Evolutionary conservation across 2,888 invertebrate genomes (phyloP).

Genomic region (Allygus modestus): DNA sequence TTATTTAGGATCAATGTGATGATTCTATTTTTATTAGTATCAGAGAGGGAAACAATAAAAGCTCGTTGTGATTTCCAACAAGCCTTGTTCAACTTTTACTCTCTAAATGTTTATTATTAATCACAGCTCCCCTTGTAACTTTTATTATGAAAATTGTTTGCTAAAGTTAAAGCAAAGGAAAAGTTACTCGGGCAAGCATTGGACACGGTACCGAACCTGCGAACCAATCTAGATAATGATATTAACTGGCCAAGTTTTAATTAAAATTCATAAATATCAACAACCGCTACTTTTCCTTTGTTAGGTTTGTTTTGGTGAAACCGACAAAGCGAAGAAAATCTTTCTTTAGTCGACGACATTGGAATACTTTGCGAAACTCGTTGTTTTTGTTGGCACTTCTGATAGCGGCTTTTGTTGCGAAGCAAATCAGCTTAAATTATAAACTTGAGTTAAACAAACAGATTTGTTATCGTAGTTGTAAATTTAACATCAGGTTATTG

Average conservation of each 20-base stretch:
- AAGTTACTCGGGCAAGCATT: background rate
- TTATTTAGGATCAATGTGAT: no score
- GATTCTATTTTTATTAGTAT: no score
- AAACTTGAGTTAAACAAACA: conserved; percentile 6
- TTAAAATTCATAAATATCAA: conserved; percentile 56
- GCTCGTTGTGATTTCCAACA: no score
- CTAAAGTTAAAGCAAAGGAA: conserved; percentile 16
- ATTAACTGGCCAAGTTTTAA: conserved; percentile 55
- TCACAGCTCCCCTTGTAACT: background rate
- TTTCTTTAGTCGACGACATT: conserved; percentile 41
- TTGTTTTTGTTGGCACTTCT: conserved; percentile 28
- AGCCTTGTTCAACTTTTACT: no score
- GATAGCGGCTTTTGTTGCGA: conserved; percentile 30
- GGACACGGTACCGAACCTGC: background rate
- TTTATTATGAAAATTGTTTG: conserved; percentile 18
- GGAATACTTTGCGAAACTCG: conserved; percentile 33
- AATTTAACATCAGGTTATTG: background rate
- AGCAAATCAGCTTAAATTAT: conserved; percentile 28
- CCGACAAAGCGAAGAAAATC: conserved; percentile 75
- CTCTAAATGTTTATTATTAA: background rate
- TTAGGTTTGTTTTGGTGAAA: conserved; percentile 76
- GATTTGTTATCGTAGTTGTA: background rate
- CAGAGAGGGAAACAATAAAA: no score
- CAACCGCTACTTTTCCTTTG: background rate
- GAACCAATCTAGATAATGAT: conserved; percentile 51